These are phyloP conservation scores for Psittacula echo DNA, from an alignment of 2,797 vertebrate species.

Conservation along the genomic window DNA sequence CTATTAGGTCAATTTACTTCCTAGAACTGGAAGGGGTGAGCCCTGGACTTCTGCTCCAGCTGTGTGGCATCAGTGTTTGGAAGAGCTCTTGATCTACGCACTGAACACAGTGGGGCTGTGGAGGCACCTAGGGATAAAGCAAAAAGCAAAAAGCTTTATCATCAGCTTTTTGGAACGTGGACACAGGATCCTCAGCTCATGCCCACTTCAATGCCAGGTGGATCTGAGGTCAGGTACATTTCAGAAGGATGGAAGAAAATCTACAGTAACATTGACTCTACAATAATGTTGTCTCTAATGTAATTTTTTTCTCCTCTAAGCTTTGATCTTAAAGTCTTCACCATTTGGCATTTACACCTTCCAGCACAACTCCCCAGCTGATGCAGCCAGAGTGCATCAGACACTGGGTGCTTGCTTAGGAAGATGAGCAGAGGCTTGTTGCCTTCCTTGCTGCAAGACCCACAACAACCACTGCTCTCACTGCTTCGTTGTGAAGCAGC, in stretches of 20 bases:
- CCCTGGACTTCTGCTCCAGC: background rate
- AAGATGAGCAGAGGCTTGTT: background rate
- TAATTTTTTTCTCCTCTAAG: background rate
- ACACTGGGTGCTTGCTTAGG: background rate
- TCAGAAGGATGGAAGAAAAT: background rate
- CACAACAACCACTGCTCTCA: background rate
- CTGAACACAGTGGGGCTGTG: background rate
- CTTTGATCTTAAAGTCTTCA: background rate
- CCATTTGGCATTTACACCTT: background rate
- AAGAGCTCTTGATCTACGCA: background rate
- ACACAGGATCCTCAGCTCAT: background rate
- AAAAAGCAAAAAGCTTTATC: background rate
- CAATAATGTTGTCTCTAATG: background rate
- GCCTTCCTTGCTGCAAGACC: background rate
- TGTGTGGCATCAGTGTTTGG: background rate
- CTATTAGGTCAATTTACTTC: background rate
- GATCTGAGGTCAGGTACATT: background rate
- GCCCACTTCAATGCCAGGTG: background rate
- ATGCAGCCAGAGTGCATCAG: background rate
- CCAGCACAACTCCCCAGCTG: background rate
- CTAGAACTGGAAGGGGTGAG: background rate
- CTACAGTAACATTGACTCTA: background rate
- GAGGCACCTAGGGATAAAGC: background rate
- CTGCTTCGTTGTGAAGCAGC: background rate
- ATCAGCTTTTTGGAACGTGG: background rate